phyloP scores from a whole-genome alignment of 2,888 invertebrate species.

The Lymantria monacha region DNA sequence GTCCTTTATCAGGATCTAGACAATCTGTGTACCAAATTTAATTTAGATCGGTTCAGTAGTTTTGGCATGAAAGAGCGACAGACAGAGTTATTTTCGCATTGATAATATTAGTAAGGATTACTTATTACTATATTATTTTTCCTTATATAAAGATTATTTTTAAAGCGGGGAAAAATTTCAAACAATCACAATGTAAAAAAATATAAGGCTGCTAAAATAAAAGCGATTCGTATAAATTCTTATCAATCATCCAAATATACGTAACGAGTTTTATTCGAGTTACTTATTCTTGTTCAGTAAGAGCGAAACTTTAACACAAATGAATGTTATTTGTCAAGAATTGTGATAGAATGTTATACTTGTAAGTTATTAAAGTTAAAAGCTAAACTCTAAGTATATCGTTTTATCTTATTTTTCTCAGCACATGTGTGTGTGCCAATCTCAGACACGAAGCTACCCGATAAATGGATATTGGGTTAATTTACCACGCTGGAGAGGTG shows the following conservation, averaged over 20 bases:
- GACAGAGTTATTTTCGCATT: too few relatives aligned
- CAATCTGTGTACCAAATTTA: too few relatives aligned
- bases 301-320: constrained; percentile 18
- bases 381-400: neutral
- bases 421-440: too few relatives aligned
- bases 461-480: too few relatives aligned
- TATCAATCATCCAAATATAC: constrained; percentile 22
- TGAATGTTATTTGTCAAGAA: neutral
- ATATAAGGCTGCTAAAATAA: constrained; percentile 12
- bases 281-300: constrained; percentile 15
- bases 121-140: too few relatives aligned
- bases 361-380: neutral
- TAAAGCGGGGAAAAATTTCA: neutral
- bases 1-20: too few relatives aligned
- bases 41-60: too few relatives aligned
- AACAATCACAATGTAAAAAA: neutral
- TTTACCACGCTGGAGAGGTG: too few relatives aligned
- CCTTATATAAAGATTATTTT: neutral
- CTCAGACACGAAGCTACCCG: too few relatives aligned
- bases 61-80: too few relatives aligned
- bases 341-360: constrained; percentile 1
- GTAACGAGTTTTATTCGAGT: constrained; percentile 24
- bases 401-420: too few relatives aligned
- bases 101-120: too few relatives aligned
- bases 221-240: constrained; percentile 9